Base-by-base conservation (phyloP, 2,888 invertebrate genomes). In the Noctua pronuba region DNA sequence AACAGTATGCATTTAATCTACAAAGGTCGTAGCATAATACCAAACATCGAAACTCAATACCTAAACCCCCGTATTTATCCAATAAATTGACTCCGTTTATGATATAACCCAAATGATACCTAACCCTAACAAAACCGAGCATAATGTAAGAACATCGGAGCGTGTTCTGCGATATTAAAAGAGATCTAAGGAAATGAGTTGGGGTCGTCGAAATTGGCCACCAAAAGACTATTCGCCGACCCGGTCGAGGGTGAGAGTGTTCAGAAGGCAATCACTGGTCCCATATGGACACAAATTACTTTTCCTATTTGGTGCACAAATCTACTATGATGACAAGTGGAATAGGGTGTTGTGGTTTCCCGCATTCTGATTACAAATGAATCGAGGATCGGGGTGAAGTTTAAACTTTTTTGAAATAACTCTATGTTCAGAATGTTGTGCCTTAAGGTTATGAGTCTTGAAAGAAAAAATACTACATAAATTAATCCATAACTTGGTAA, bases 201-300 rank as follows among this genome's bases (percentile, higher is more conserved):
- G 92, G 92, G 93, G 94, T 92, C 89, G 89, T 85, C 79, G 84
- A 92, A 94, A 94, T 95, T 92, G 94, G 92, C 94, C 92, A 92
- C 93, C 92, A 94, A 95, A 94, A 95, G 94, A 94, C 93, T 91
- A 94, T 94, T 93, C 90, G 88, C 89, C 86, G 87, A 89, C 86
- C 88, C 88, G 91, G 92, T 91, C 90, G 92, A 93, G 94, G 95
- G 94, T 92, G 92, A 88, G 90, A 93, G 94, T 94, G 92, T 94
- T 95, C 93, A 92, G 94, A 93, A 95, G 95, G 95, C 95, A 96
- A 96, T 96, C 96, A 95, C 94, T 89, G 94, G 94, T 94, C 95
- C 96, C 96, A 96, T 96, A 96, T 96, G 96, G 96, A 91, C 94
- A 95, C 95, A 95, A 96, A 96, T 96, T 96, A 96, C 95, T 95